phyloP scores from a whole-genome alignment of 2,797 vertebrate genomes.

The Morus bassanus region DNA sequence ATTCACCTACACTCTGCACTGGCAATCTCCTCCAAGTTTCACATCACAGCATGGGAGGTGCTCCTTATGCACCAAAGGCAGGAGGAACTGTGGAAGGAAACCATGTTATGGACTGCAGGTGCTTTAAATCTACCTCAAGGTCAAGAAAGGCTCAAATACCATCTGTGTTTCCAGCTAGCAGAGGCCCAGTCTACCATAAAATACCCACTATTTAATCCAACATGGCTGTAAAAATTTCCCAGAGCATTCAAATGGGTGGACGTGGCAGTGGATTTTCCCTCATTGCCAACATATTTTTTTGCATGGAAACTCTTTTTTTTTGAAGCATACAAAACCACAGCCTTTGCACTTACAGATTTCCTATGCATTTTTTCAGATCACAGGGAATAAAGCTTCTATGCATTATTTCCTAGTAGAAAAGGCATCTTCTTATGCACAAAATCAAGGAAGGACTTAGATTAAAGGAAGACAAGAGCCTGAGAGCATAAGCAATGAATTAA shows the following conservation, averaged over 20 bases:
- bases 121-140: neutral
- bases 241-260: neutral
- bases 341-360: neutral
- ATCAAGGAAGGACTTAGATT: neutral
- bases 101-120: neutral
- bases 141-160: neutral
- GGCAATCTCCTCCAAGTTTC: neutral
- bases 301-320: neutral
- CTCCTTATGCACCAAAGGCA: neutral
- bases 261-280: neutral
- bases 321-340: neutral
- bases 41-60: neutral
- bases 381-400: neutral
- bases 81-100: neutral
- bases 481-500: constrained; percentile 16
- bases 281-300: neutral
- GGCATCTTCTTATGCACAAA: neutral
- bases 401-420: neutral
- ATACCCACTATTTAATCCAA: neutral
- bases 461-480: neutral
- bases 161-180: neutral
- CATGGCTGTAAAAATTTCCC: neutral
- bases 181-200: neutral
- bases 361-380: neutral
- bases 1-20: neutral